A percentile compares a stretch with the other conserved stretches of the same genome.
Conservation (phyloP, 2,797 vertebrate genomes). For the Crax fasciolata region DNA sequence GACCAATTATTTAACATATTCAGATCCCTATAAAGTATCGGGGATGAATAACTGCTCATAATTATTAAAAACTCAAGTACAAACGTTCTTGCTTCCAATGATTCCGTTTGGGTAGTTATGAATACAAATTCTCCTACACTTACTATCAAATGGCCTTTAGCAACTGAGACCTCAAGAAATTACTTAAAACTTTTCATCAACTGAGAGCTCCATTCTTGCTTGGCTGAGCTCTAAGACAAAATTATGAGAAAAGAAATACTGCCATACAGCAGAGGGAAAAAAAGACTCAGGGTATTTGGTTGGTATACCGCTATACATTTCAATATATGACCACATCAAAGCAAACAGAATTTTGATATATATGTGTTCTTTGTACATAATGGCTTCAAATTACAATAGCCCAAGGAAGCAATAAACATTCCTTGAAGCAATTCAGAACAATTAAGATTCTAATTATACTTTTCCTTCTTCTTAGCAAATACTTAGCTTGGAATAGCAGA, state of each 20-base stretch:
- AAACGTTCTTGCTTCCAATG: constrained; percentile 4
- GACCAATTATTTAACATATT: constrained; percentile 14
- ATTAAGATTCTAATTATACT: background rate
- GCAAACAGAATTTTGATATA: background rate
- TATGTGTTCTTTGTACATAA: background rate
- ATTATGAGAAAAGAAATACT: background rate
- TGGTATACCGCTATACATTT: background rate
- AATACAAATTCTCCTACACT: background rate
- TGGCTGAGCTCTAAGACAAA: background rate
- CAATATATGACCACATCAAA: fast-evolving
- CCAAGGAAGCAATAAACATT: background rate
- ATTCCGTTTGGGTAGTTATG: background rate
- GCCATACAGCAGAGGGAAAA: background rate
- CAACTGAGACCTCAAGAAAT: background rate
- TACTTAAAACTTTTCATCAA: background rate
- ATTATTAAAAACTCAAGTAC: constrained; percentile 16
- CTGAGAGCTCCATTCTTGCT: background rate
- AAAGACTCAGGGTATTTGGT: background rate
- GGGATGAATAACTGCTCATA: background rate
- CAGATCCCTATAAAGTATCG: background rate
- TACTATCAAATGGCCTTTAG: background rate
- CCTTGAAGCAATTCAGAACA: background rate
- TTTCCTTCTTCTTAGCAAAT: background rate
- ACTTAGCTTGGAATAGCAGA: background rate
- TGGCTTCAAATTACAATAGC: background rate